These are phyloP conservation scores for Corydoras sp. DNA, from an alignment of 2,113 vertebrate species.

Conservation along the genomic window DNA sequence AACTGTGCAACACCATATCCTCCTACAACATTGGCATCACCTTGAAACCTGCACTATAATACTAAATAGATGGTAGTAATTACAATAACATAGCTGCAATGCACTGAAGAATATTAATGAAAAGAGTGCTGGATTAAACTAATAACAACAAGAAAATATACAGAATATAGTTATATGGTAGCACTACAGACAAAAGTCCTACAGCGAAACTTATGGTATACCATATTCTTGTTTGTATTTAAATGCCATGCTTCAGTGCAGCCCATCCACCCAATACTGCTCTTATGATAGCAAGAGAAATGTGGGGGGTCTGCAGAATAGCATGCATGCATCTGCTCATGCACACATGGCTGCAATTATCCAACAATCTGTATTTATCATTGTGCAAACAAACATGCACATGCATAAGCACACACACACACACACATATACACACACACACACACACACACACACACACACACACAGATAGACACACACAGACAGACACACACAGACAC, in stretches of 20 bases:
- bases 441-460: background rate
- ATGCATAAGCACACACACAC: background rate
- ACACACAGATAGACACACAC: background rate
- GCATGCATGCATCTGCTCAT: slow-evolving; percentile 21
- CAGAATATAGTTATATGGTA: no score
- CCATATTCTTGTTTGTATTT: background rate
- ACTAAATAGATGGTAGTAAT: no score
- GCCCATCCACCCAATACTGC: background rate
- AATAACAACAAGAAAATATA: no score
- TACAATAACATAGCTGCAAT: no score
- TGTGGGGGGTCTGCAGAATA: slow-evolving; percentile 27
- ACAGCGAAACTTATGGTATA: no score
- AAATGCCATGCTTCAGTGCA: background rate
- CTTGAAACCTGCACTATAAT: no score
- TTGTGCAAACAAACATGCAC: slow-evolving; percentile 31
- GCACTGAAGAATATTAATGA: no score
- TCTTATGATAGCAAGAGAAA: background rate
- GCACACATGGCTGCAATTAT: slow-evolving; percentile 40
- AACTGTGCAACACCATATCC: no score
- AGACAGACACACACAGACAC: background rate
- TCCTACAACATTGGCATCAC: no score
- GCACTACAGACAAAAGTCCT: no score
- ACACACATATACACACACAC: no score
- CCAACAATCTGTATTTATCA: slow-evolving; percentile 36
- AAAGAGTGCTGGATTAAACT: no score